Evolutionary conservation across 2,113 vertebrate genomes (phyloP).

Genomic region (Penelope pileata): DNA sequence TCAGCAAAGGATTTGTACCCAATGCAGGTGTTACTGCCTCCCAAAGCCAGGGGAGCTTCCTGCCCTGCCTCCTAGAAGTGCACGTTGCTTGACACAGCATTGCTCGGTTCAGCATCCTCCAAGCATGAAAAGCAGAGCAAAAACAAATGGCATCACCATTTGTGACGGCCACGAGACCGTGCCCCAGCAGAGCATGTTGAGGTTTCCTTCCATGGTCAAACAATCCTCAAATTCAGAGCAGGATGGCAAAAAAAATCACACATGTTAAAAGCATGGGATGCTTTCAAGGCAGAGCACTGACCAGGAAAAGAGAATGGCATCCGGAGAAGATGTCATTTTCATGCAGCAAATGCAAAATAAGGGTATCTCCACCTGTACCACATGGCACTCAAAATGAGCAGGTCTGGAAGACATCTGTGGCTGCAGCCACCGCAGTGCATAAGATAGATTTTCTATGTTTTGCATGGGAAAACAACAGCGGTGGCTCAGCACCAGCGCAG

Average conservation of each 20-base stretch:
- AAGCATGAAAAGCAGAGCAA: background rate
- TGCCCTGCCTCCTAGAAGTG: no score
- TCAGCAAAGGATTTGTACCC: background rate
- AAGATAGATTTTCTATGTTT: background rate
- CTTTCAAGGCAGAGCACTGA: background rate
- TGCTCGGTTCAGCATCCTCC: background rate
- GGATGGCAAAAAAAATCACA: background rate
- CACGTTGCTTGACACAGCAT: fast-evolving
- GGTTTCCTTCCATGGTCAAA: background rate
- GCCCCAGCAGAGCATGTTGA: fast-evolving
- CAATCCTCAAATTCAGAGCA: background rate
- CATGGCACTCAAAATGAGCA: background rate
- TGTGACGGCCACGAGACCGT: fast-evolving
- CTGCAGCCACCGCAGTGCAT: background rate
- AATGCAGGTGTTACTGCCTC: background rate
- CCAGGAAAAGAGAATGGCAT: background rate
- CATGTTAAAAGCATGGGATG: background rate
- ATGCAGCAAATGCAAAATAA: background rate
- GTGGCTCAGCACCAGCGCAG: fast-evolving
- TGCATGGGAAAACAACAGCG: background rate
- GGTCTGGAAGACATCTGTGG: background rate
- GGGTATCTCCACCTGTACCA: background rate
- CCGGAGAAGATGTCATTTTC: background rate
- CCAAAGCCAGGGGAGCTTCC: background rate
- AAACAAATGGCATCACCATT: background rate